Conservation (phyloP, 2,113 vertebrate genomes). For the Hippocampus zosterae region DNA sequence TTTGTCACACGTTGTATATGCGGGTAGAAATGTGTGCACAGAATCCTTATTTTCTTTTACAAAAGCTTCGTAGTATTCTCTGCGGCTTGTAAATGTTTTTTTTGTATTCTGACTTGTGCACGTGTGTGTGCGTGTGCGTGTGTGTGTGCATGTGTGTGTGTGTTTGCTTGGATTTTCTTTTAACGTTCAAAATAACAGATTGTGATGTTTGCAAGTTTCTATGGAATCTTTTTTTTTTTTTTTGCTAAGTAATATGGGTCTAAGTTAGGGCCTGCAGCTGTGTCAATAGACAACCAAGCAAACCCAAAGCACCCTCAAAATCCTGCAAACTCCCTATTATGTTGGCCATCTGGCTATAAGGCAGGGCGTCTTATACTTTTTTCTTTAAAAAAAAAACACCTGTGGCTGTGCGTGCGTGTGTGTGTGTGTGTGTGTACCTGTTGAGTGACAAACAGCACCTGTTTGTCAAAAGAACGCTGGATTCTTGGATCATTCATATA, state of each 20-base stretch:
- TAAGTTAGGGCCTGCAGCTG: conserved; percentile 72
- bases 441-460: conserved; percentile 61
- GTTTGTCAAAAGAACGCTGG: conserved; percentile 41
- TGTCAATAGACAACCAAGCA: conserved; percentile 67
- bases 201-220: conserved; percentile 51
- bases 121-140: conserved; percentile 12
- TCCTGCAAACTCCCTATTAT: conserved; percentile 55
- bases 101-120: conserved; percentile 51
- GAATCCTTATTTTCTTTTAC: conserved; percentile 36
- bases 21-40: conserved; percentile 43
- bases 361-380: conserved; percentile 51
- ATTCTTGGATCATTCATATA: conserved; percentile 24
- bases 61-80: conserved; percentile 40
- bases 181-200: conserved; percentile 62
- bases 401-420: conserved; percentile 31
- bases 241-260: conserved; percentile 48
- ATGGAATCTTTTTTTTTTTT: conserved; percentile 54
- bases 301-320: conserved; percentile 57
- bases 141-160: no score
- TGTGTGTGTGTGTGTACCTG: conserved; percentile 38
- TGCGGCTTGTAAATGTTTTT: conserved; percentile 42
- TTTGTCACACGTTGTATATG: conserved; percentile 29
- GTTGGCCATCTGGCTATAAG: conserved; percentile 50
- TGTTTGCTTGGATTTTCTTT: conserved; percentile 50
- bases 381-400: conserved; percentile 52